Base-by-base conservation (phyloP, 1,140 invertebrate species). In the Zelostemma sp. region DNA sequence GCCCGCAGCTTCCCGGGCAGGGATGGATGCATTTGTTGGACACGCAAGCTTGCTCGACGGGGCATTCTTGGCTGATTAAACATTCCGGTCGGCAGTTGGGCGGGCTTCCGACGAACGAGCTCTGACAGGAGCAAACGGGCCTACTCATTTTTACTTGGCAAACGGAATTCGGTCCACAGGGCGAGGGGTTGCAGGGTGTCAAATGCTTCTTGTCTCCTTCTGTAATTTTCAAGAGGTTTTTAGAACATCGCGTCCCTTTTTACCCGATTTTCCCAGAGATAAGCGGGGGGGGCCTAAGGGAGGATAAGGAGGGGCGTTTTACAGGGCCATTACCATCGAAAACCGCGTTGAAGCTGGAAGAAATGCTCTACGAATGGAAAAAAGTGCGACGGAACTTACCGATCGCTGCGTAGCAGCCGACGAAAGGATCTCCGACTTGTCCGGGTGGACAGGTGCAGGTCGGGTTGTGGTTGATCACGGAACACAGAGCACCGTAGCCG, bases 131-230 rank as follows among this genome's bases (percentile, higher is more conserved):
- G 75, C 92, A 93, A 0, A 93, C 91, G 8, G 93, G 90, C 77
- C 91, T 87, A 43, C 90, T 89, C 79, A 92, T 89, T 83, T 91
- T 91, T 35, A 94, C 88, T 87, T 93, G 91, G 78, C 94, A 96
- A 25, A 94, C 88, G 0, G 94, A 95, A 83, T 95, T 93, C 9
- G 93, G 90, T 49, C 93, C 94, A 84, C 94, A 96, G 9, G 93
- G 93, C 41, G 92, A 93, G 28, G 93, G 92, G 38, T 88, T 80
- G 78, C 94, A 96, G 16, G 93, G 92, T 11, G 84, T 79, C 67
- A 77, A 77, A 9, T 81, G 79, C 73, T 79, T 73, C 14, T 48
- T 47, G 9, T 71, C 68, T 62, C 62, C 69, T 35, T 84, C 80
- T 54, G 83, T 76, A 69, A 72, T 74, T 49, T 49, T 25, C 14